Evolutionary conservation across 2,888 invertebrate species (phyloP), one percentile per base, ranked within the genome.

Genomic region (Ophion ventricosus): DNA sequence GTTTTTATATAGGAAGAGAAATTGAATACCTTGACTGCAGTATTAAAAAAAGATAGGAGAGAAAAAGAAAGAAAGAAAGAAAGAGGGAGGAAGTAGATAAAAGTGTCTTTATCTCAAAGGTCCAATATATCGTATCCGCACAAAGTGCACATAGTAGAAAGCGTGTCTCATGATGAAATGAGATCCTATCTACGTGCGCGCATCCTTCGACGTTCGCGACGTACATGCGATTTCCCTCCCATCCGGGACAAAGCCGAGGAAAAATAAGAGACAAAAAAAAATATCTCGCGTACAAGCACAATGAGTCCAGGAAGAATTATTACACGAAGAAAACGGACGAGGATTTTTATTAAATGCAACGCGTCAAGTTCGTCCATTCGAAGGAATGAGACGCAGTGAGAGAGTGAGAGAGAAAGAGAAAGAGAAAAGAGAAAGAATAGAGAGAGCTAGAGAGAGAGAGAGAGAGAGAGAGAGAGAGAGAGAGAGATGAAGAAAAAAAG

Each of bases 1-100:
- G n/a, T n/a, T 35, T 8, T 40, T 59, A 59, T 40, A 4, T 29
- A 29, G 82, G 84, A 81, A 73, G 14, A 70, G 83, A 66, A 76
- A 76, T 67, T 56, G 76, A 76, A 76, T 76, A 57, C 69, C 73
- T 76, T 64, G 63, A 61, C 73, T 64, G 10, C 63, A 11, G 17
- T 40, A 76, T 26, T 23, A 57, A 72, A 64, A 70, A 64, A 54
- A 54, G 49, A 66, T 40, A 69, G 49, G 61, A 63, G 23, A 76
- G 57, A 57, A 61, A 73, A 79, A 69, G 20, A 80, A 54, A 61
- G 64, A 64, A n/a, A n/a, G 61, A 63, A n/a, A 76, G 57, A 57
- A 61, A 73, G 76, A 69, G 20, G 77, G 59, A 61, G 64, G n/a
- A n/a, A 64, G 35, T 10, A 59, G 72, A 72, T 59, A 29, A 59